Base-by-base conservation (phyloP, 2,888 invertebrate genomes). In the Hipparchia sbordonii region DNA sequence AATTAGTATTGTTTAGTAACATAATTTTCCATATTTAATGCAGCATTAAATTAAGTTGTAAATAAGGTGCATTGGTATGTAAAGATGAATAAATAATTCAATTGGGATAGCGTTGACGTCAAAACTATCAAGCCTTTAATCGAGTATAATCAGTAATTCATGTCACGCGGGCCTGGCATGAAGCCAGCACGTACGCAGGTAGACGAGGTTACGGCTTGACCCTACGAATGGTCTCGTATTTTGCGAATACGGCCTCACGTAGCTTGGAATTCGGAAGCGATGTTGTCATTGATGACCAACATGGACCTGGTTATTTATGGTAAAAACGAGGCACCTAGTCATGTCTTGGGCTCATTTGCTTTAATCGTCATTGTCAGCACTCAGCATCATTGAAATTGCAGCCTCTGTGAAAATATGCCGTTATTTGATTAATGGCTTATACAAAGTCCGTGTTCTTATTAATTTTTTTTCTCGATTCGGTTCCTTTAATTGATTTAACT, bases 261-360 rank as follows among this genome's bases (percentile, higher is more conserved):
- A 68, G 73, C 60, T 70, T 70, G 78, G 78, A 77, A 78, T 79
- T 80, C 79, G 78, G 79, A 79, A 79, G 74, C 76, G 45, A 56
- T 59, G 69, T 69, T 72, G 76, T 75, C 77, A 77, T 77, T 77
- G 74, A 72, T 62, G 66, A 72, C 76, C 75, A 71, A 66, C 75
- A 75, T 74, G 71, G 72, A 61, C 13, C 59, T 62, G 56, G 70
- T 57, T 72, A 45, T 73, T 74, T 73, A 72, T 74, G 74, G 63
- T n/a, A 56, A 67, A 68, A 69, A 67, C 59, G 51, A 68, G 59
- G 10, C 23, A 23, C 23, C 23, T 39, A 62, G 51, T 56, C 57
- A 48, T 56, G 56, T 63, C 12, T 45, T 68, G 56, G 51, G 48
- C 39, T 60, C 60, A 67, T 57, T 72, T 63, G 48, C 51, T 63